Percentiles rank a stretch among this genome's conserved stretches.
These are phyloP conservation scores for Escarpia spicata DNA, from an alignment of 2,888 invertebrate species.

Conservation along the genomic window DNA sequence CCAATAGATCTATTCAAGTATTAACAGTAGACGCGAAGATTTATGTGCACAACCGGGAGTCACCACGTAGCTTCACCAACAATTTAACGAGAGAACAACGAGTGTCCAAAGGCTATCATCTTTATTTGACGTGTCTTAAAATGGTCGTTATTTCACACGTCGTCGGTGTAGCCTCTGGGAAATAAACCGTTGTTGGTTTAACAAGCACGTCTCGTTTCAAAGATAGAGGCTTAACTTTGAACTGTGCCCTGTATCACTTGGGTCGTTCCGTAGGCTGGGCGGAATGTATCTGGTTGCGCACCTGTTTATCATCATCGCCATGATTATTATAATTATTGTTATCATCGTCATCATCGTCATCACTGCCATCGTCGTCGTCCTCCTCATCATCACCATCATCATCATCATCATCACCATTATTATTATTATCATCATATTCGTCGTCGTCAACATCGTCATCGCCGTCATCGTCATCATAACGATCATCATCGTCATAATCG, in stretches of 20 bases:
- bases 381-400: not conserved
- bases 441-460: not conserved
- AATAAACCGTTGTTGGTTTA: not conserved
- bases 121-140: not conserved
- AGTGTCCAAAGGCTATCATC: not conserved
- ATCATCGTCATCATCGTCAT: no score
- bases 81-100: not conserved
- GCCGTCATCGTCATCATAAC: not conserved
- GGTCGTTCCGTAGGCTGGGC: not conserved
- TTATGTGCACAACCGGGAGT: not conserved
- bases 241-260: not conserved
- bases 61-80: not conserved
- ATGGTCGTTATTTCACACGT: not conserved
- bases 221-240: not conserved
- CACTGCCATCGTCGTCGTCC: no score
- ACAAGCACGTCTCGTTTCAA: slow-evolving; percentile 6
- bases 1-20: not conserved
- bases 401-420: not conserved
- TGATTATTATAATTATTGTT: no score
- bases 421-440: no score
- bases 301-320: not conserved
- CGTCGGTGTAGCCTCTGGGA: not conserved
- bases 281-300: not conserved
- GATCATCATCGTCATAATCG: not conserved
- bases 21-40: not conserved